These are phyloP conservation scores for Salvelinus namaycush DNA, from an alignment of 2,113 vertebrate genomes.

Conservation along the genomic window DNA sequence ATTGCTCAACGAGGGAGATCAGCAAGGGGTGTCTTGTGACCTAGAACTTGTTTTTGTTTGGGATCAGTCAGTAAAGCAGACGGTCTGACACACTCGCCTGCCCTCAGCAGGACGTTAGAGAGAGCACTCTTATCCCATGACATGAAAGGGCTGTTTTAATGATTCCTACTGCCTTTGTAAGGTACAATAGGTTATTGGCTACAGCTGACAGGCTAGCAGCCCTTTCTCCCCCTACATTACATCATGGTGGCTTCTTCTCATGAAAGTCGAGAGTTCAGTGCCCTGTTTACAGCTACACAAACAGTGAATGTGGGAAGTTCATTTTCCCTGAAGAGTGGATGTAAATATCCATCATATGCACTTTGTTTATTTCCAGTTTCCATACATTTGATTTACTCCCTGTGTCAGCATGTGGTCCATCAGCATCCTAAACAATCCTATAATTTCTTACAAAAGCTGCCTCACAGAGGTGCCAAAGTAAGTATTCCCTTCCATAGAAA, in stretches of 20 bases:
- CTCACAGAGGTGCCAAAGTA: slow-evolving; percentile 31
- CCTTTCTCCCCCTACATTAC: too few species aligned
- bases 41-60: slow-evolving; percentile 9
- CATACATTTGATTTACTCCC: too few species aligned
- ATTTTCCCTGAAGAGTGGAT: too few species aligned
- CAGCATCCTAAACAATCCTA: neutral
- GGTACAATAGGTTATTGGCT: too few species aligned
- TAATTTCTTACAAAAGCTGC: neutral
- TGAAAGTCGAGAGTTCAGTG: too few species aligned
- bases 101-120: slow-evolving; percentile 37
- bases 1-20: slow-evolving; percentile 27
- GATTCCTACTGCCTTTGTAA: slow-evolving; percentile 13
- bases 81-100: slow-evolving; percentile 33
- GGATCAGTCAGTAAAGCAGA: slow-evolving; percentile 40
- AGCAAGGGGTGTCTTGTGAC: slow-evolving; percentile 27
- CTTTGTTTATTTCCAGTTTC: too few species aligned
- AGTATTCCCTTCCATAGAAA: slow-evolving; percentile 24
- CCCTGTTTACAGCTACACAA: too few species aligned
- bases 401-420: too few species aligned
- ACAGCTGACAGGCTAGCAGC: too few species aligned
- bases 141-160: slow-evolving; percentile 28
- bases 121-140: slow-evolving; percentile 46
- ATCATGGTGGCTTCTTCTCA: too few species aligned
- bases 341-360: too few species aligned
- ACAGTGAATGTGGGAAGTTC: too few species aligned